Conservation (phyloP, 2,888 invertebrate species). For the Geophilus truncorum region DNA sequence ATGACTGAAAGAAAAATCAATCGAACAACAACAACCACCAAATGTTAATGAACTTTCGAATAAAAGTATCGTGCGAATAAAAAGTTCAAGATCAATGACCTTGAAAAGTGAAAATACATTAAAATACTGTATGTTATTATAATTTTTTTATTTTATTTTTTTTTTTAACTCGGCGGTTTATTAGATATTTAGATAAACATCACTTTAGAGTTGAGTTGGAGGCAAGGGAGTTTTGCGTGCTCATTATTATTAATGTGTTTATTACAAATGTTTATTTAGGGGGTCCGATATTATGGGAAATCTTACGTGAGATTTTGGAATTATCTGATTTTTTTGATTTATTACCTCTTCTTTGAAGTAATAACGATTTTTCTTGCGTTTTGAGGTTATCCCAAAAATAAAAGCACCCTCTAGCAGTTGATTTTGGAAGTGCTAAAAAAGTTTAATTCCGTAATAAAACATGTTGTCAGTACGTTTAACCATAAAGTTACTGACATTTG, state of each 20-base stretch:
- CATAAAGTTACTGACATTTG: no score
- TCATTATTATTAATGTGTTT: no score
- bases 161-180: slow-evolving; percentile 67
- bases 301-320: no score
- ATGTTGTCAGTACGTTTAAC: no score
- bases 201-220: slow-evolving; percentile 48
- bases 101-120: not conserved
- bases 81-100: not conserved
- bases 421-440: no score
- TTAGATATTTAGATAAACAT: slow-evolving; percentile 62
- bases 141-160: slow-evolving; percentile 37
- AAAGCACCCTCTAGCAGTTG: no score
- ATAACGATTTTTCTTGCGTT: no score
- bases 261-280: no score
- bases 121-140: not conserved
- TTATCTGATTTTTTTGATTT: slow-evolving; percentile 32
- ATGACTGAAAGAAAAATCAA: not conserved
- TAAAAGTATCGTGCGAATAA: not conserved
- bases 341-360: no score
- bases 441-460: no score
- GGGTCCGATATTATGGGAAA: no score
- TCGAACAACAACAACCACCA: not conserved
- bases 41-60: not conserved
- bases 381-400: no score
- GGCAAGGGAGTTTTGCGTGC: slow-evolving; percentile 44